Base-by-base conservation (phyloP, 2,797 vertebrate genomes). In the Melopsittacus undulatus region DNA sequence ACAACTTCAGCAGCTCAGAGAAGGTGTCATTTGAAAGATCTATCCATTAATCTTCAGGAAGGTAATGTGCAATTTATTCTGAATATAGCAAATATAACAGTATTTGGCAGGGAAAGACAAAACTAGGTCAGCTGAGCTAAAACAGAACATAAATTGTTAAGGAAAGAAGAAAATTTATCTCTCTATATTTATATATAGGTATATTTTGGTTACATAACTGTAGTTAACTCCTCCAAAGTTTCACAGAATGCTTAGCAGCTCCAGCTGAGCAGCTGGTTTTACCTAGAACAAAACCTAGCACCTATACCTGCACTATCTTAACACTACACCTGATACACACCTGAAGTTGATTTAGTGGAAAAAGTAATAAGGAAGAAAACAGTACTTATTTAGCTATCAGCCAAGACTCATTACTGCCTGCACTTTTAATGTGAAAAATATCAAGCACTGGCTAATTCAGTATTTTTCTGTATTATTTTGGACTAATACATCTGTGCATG, bases 61-160 rank as follows among this genome's bases (percentile, higher is more conserved):
- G 52, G 40, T 42, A 87, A 83, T 1, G 1, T 10, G 4, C 23
- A 42, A 83, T 78, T 72, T 69, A 75, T 79, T 82, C 38, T 51
- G 36, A 83, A 82, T 1, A 10, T 40, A 84, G 49, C 90, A 38
- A 82, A 32, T 13, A 36, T 9, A 68, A 88, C 1, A 4, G 32
- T 45, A 38, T 80, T 92, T 91, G 29, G 48, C 48, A 93, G 20
- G 20, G 34, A 69, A 77, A 76, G 45, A 36, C 26, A 76, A 66
- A 94, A 86, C 21, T 74, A 83, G 74, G 66, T 62, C 29, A 89
- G 16, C 6, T 29, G 34, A 89, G 24, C 48, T 75, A 70, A 82
- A 95, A 40, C 0, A 80, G 45, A 82, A 61, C 27, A 57, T 9
- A 40, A 73, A 61, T 56, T 48, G 20, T 57, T 63, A 34, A n/a